Conservation (phyloP, 2,113 vertebrate species). For the Dicerorhinus sumatrensis region DNA sequence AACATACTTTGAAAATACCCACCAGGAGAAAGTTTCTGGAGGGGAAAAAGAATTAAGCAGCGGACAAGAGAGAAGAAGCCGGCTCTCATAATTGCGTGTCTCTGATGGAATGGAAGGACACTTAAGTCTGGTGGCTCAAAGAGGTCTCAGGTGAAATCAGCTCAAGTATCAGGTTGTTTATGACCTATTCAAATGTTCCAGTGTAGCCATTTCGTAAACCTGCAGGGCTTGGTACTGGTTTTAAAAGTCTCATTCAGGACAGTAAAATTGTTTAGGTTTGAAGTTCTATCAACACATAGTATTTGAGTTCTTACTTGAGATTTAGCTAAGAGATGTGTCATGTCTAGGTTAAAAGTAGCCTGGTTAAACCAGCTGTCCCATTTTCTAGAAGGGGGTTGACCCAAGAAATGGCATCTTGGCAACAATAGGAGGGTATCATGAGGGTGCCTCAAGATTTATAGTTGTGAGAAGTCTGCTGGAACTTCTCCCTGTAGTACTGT, state of each 20-base stretch:
- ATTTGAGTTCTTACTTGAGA: neutral
- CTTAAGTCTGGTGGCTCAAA: neutral
- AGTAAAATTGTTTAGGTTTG: neutral
- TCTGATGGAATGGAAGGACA: neutral
- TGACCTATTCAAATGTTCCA: neutral
- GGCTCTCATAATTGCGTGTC: neutral
- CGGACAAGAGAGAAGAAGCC: neutral
- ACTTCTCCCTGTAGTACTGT: no score
- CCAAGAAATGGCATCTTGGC: neutral
- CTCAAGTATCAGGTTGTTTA: neutral
- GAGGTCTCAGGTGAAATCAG: neutral
- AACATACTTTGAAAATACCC: neutral
- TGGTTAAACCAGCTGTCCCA: neutral
- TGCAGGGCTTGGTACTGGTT: neutral
- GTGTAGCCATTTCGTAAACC: neutral
- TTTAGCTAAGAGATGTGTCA: neutral
- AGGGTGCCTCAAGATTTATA: neutral
- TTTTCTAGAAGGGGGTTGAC: neutral
- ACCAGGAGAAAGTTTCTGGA: neutral
- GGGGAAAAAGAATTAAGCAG: neutral
- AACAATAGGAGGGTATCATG: neutral
- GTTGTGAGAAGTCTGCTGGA: neutral
- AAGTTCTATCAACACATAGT: neutral
- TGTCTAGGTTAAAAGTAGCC: neutral
- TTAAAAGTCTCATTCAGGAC: neutral